Percentiles rank a stretch among this genome's conserved stretches.
Conservation (phyloP, 2,888 invertebrate genomes). For the Euplexia lucipara region DNA sequence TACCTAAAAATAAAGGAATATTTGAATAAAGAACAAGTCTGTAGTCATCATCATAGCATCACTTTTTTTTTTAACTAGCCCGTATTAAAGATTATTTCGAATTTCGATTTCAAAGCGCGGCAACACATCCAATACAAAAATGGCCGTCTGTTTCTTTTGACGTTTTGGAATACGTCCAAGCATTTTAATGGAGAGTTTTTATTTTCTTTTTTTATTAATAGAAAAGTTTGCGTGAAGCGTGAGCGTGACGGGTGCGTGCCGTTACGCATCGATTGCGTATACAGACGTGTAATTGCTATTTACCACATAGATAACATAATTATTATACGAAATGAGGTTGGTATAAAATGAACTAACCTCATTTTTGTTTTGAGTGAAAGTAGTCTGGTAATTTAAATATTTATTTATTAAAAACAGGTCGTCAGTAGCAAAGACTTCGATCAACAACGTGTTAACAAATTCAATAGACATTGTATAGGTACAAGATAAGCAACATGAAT, state of each 20-base stretch:
- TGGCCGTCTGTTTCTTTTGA: conserved; percentile 17
- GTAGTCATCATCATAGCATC: too few relatives aligned
- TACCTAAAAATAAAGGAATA: too few relatives aligned
- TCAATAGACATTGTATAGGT: too few relatives aligned
- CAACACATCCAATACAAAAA: conserved; percentile 19
- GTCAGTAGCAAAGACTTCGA: too few relatives aligned
- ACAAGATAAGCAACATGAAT: too few relatives aligned
- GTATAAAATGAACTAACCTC: conserved; percentile 52
- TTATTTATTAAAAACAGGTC: background rate
- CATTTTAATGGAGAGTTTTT: conserved; percentile 48
- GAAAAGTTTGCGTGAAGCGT: conserved; percentile 54
- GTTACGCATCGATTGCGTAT: conserved; percentile 61
- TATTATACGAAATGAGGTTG: conserved; percentile 56
- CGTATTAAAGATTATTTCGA: too few relatives aligned
- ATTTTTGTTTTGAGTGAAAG: conserved; percentile 46
- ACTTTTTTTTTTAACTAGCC: background rate
- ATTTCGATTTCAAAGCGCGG: conserved; percentile 24
- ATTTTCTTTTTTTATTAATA: conserved; percentile 44
- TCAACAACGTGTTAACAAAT: background rate
- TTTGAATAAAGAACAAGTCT: too few relatives aligned
- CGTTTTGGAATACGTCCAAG: conserved; percentile 50
- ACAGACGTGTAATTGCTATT: conserved; percentile 58
- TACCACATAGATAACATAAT: conserved; percentile 53
- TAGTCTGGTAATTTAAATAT: background rate
- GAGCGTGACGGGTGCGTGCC: conserved; percentile 60